Evolutionary conservation across 1,140 invertebrate genomes (phyloP), one percentile per base, ranked within the genome.

Genomic region (Latrodectus geometricus): DNA sequence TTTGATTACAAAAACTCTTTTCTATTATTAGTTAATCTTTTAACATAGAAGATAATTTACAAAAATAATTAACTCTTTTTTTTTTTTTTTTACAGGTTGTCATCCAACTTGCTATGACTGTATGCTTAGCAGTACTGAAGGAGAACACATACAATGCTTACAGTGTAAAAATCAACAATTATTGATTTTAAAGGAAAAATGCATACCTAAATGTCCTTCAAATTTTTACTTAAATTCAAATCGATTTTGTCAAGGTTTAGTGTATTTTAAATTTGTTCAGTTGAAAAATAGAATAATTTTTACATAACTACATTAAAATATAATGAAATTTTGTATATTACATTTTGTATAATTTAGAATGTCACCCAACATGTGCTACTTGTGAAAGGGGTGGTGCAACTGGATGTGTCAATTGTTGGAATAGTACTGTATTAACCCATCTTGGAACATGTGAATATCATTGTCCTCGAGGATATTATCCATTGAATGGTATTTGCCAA

Each of bases 321-420:
- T 35, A 35, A 35, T 35, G 5, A 35, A 35, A 35, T 3, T 35
- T n/a, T 65, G 0, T 65, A 11, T 69, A 21, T 69, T 12, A 20
- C 3, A 3, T 35, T 35, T 35, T 35, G 5, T 35, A 35, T 35
- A 35, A 35, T 49, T 9, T 17, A 84, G 82, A 84, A 76, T 84
- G 82, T 15, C 82, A 84, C 11, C 73, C 56, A 49, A 23, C 50
- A 7, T 84, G 82, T 76, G 72, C 82, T 52, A 84, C 82, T 23
- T 84, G 82, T 76, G 82, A 84, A 66, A 84, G 82, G 66, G 66
- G 20, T 52, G 70, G 70, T 21, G 82, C 82, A 48, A 84, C 72
- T 23, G 48, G 70, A 2, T 84, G 82, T 84, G 82, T 73, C 15
- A 75, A n/a, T 49, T 84, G 82, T 50, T 76, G 72, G 65, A 73